Conservation (phyloP, 2,797 vertebrate species). For the Fundulus diaphanus region DNA sequence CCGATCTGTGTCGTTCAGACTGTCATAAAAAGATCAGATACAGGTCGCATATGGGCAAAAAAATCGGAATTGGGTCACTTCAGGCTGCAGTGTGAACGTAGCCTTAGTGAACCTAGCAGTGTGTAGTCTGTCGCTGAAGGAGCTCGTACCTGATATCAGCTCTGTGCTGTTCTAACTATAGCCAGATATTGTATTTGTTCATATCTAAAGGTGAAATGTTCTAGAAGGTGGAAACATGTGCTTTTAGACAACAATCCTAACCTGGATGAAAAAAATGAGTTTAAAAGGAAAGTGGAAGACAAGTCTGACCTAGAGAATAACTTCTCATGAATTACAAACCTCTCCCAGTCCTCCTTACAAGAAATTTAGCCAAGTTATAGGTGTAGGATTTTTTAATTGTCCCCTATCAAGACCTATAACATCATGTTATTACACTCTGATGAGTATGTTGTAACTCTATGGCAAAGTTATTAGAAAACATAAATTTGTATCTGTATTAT, state of each 20-base stretch:
- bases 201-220: neutral
- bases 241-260: neutral
- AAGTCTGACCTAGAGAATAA: slow-evolving; percentile 1
- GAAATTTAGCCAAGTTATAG: neutral
- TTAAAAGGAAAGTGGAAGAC: neutral
- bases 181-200: neutral
- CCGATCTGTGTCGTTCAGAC: no score
- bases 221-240: neutral
- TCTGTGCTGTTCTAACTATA: neutral
- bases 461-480: neutral
- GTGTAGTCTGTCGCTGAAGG: no score
- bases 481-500: neutral
- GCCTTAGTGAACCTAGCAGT: no score
- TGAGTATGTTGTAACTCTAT: neutral
- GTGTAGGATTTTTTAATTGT: neutral
- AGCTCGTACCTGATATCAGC: neutral
- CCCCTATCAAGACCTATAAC: neutral
- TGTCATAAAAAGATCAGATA: no score
- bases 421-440: neutral
- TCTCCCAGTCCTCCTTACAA: neutral
- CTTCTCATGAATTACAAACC: neutral
- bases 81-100: no score
- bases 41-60: no score
- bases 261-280: neutral
- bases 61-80: no score